Percentiles rank a stretch among this genome's conserved stretches.
These are phyloP conservation scores for Drosophila algonquin DNA, from an alignment of 2,888 invertebrate species.

Conservation along the genomic window DNA sequence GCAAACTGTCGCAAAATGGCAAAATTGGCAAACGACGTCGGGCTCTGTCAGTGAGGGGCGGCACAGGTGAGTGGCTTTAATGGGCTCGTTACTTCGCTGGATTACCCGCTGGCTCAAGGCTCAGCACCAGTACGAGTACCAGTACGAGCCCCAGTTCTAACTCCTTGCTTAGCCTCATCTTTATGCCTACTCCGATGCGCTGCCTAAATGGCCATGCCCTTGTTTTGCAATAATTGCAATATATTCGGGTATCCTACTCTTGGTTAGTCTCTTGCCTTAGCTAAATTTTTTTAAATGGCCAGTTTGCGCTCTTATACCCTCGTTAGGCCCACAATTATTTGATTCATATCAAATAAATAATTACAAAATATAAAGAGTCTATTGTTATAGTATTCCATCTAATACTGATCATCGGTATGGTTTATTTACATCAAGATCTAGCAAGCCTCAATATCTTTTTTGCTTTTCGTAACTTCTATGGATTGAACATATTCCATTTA, in stretches of 20 bases:
- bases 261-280: neutral
- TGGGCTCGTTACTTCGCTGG: constrained; percentile 67
- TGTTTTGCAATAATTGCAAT: constrained; percentile 71
- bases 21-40: constrained; percentile 58
- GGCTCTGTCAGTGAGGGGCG: constrained; percentile 38
- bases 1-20: constrained; percentile 72
- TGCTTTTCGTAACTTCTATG: too few relatives aligned
- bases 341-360: too few relatives aligned
- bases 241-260: neutral
- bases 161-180: neutral
- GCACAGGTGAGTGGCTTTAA: constrained; percentile 77
- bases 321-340: too few relatives aligned
- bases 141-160: neutral
- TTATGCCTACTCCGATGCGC: constrained; percentile 5
- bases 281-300: too few relatives aligned
- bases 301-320: too few relatives aligned
- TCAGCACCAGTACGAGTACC: too few relatives aligned
- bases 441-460: too few relatives aligned
- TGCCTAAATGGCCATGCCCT: constrained; percentile 45
- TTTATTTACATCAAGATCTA: too few relatives aligned
- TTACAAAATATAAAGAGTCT: too few relatives aligned
- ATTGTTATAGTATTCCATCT: too few relatives aligned
- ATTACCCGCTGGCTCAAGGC: constrained; percentile 41
- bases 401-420: too few relatives aligned
- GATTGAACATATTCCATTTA: neutral